phyloP scores from a whole-genome alignment of 2,797 vertebrate species.

The Manis crassicaudata region DNA sequence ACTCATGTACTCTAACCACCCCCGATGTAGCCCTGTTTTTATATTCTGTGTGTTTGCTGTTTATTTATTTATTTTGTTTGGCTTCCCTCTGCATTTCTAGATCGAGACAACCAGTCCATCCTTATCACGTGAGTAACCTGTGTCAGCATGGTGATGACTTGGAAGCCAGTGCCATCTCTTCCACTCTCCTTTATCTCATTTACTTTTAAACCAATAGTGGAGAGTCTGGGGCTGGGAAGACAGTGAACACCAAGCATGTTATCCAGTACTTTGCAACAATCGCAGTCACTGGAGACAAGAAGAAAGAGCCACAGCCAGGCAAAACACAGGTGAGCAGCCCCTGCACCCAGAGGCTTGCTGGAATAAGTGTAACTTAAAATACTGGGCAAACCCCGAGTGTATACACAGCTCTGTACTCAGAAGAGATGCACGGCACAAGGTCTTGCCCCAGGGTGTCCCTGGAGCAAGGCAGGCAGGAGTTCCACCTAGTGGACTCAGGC shows the following conservation, averaged over 20 bases:
- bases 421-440: too few relatives aligned
- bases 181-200: constrained; percentile 27
- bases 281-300: constrained; percentile 83
- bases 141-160: rapidly evolving
- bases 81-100: constrained; percentile 78
- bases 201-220: constrained; percentile 82
- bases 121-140: constrained; percentile 83
- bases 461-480: neutral
- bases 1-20: neutral
- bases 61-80: constrained; percentile 12
- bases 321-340: constrained; percentile 77
- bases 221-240: constrained; percentile 94
- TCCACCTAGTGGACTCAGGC: neutral
- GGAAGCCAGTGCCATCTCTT: neutral
- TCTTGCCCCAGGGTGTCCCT: neutral
- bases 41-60: neutral
- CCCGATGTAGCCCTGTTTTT: neutral
- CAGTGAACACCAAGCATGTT: constrained; percentile 93
- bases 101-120: constrained; percentile 85
- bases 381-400: rapidly evolving
- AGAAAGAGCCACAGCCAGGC: constrained; percentile 85
- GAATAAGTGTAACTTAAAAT: neutral
- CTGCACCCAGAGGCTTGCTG: neutral
- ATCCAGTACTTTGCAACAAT: constrained; percentile 94
- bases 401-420: neutral